Base-by-base conservation (phyloP, 2,797 vertebrate species). In the Glyptemys insculpta region DNA sequence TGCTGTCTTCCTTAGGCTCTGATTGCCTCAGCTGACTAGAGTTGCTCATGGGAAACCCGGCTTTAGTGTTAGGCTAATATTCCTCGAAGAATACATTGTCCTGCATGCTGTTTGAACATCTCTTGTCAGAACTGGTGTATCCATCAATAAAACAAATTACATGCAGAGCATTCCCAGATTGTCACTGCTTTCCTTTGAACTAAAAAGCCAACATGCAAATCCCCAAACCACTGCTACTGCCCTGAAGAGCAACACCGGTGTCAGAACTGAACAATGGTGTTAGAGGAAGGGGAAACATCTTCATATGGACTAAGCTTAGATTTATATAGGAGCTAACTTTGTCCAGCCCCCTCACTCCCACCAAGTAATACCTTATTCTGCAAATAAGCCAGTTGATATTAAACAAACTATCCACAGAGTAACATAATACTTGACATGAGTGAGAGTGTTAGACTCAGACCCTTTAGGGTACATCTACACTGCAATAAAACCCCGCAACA, bases 361-460 rank as follows among this genome's bases (percentile, higher is more conserved):
- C 14, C 2, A 19, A 54, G 6, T 18, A 23, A 79, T 88, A 34
- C 2, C 83, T 82, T 78, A 8, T 44, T 89, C 62, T 86, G 79
- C 1, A 1, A 3, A 44, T 31, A 49, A 1, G 0, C 3, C 0
- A 37, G 1, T 3, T 74, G 5, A 2, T 79, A 94, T 87, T 27
- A 82, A 47, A 2, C n/a, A 41, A 59, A 49, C n/a, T 9, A 18
- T 49, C 65, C n/a, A 44, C 76, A 8, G 2, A 14, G 8, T 1
- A 19, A 65, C 31, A 31, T 29, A 8, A 11, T 10, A 1, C 50
- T 86, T 88, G 50, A 74, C 85, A 15, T 5, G 27, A 83, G n/a
- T 53, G 23, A 3, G 0, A 16, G 27, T 12, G 81, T 37, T 37
- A 79, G 88, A n/a, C 5, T 54, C 8, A 34, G 72, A 80, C 81